A percentile compares a stretch with the other conserved stretches of the same genome.
Conservation (phyloP, 2,888 invertebrate genomes). For the Hypena proboscidalis region DNA sequence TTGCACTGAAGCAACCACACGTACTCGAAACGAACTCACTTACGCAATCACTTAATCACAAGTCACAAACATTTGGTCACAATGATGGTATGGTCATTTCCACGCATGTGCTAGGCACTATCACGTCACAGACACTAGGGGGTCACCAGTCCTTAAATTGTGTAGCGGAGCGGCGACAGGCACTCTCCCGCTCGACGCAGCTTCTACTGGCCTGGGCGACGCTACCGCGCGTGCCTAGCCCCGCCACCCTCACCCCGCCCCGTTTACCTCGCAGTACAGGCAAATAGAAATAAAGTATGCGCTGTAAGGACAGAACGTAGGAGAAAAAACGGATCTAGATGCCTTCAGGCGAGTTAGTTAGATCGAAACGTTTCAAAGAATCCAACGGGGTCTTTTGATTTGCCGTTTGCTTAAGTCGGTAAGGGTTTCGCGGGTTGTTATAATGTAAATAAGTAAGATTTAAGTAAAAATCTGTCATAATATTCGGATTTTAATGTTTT, state of each 20-base stretch:
- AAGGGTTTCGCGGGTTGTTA: slow-evolving; percentile 12
- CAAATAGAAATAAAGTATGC: slow-evolving; percentile 84
- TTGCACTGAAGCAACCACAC: slow-evolving; percentile 55
- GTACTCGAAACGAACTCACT: slow-evolving; percentile 65
- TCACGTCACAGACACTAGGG: slow-evolving; percentile 77
- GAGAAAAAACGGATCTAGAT: slow-evolving; percentile 71
- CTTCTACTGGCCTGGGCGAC: slow-evolving; percentile 82
- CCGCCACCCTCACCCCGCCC: slow-evolving; percentile 60
- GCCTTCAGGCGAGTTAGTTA: slow-evolving; percentile 56
- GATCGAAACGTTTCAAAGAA: slow-evolving; percentile 36
- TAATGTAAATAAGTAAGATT: slow-evolving; percentile 20
- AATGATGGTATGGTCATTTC: slow-evolving; percentile 58
- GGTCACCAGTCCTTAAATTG: slow-evolving; percentile 59
- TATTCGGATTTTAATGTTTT: background rate
- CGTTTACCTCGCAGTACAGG: slow-evolving; percentile 75
- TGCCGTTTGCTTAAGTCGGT: slow-evolving; percentile 17
- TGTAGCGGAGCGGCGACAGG: slow-evolving; percentile 55
- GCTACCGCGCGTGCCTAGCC: slow-evolving; percentile 78
- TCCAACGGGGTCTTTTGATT: slow-evolving; percentile 29
- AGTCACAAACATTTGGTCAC: slow-evolving; percentile 65
- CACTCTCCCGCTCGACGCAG: slow-evolving; percentile 66
- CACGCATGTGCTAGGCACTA: slow-evolving; percentile 68
- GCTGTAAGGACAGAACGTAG: slow-evolving; percentile 76
- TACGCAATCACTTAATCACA: slow-evolving; percentile 65
- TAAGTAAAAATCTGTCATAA: slow-evolving; percentile 1